Evolutionary conservation across 2,797 vertebrate species (phyloP), one percentile per base, ranked within the genome.

Genomic region (Decapterus maruadsi): DNA sequence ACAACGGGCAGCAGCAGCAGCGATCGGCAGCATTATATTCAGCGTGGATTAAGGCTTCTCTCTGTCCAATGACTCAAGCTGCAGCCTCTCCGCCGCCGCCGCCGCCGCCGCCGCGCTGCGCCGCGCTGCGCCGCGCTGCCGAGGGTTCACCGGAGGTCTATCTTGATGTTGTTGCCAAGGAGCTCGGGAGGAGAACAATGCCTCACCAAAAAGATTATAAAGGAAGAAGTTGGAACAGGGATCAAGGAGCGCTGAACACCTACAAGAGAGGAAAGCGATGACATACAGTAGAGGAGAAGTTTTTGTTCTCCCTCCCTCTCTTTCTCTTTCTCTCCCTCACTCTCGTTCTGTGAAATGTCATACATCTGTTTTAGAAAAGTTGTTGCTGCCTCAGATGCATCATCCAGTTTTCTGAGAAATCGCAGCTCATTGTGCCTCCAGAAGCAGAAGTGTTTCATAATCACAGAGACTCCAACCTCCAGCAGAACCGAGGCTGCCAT

Each of bases 221-320:
- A 79, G 54, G 26, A 79, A 72, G 57, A 69, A 80, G 70, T 59
- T 68, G 51, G 74, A 62, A 81, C 7, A 58, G 68, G 68, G 75
- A 87, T 87, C 69, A 89, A 86, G 86, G 68, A 86, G 56, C 6
- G 14, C 69, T 54, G 53, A 67, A 88, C 87, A 84, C 83, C 84
- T 84, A 84, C 83, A 78, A 68, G 67, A 76, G 66, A 11, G 66
- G 71, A 84, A 59, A 34, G 57, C 59, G 45, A 14, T 26, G 45
- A 29, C 26, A 14, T 14, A 26, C 26, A 50, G 61, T 16, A 59
- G 50, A n/a, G 19, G 22, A 77, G 43, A 45, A 12, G 2, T 31
- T 46, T 19, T 63, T 67, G 62, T 60, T 20, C 6, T 36, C 26
- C 38, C 38, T 45, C 43, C 5, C 43, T 45, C 14, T 43, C 42